Base-by-base conservation (phyloP, 2,797 vertebrate species). In the Gymnocypris eckloni region DNA sequence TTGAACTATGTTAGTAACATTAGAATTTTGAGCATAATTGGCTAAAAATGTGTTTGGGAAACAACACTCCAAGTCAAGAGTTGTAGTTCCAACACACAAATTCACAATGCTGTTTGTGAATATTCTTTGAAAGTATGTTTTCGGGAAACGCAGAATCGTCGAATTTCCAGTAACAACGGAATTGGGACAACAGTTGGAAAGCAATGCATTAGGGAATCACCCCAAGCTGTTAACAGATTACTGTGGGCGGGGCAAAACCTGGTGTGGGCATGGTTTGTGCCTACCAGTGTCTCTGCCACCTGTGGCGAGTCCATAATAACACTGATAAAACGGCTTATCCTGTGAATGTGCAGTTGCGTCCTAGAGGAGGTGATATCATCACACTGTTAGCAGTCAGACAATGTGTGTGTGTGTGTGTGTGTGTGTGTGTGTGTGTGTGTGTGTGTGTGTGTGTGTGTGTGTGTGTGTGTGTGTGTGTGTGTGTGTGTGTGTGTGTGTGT, bases 301-400 rank as follows among this genome's bases (percentile, higher is more conserved):
- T 70, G 76, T 71, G 18, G 13, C 3, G 10, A 71, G 4, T 79
- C 61, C 13, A 66, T 37, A 71, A 66, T 33, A 79, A 54, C 25
- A 59, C 83, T 45, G 75, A 71, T 78, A 81, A 79, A 72, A 79
- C 45, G 13, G 54, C 70, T 85, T 78, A 81, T 87, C 28, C 61
- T 77, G 71, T 66, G 77, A 84, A 72, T 72, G 82, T 76, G 71
- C 79, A 67, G 50, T 84, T 41, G 54, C 37, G 50, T 73, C 11
- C 71, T 45, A 50, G 39, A 77, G 64, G 41, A 82, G 37, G 75
- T 71, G 66, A 85, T 85, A 82, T 66, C 20, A 54, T 85, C 75
- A 61, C 52, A 78, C 61, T 67, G 48, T 76, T 52, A 45, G 61
- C 66, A 59, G 64, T 77, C 59, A 50, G 85, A 56, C 52, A 75